Percentiles rank a stretch among this genome's conserved stretches.
Conservation (phyloP, 1,140 invertebrate genomes). For the Trialeurodes vaporariorum region DNA sequence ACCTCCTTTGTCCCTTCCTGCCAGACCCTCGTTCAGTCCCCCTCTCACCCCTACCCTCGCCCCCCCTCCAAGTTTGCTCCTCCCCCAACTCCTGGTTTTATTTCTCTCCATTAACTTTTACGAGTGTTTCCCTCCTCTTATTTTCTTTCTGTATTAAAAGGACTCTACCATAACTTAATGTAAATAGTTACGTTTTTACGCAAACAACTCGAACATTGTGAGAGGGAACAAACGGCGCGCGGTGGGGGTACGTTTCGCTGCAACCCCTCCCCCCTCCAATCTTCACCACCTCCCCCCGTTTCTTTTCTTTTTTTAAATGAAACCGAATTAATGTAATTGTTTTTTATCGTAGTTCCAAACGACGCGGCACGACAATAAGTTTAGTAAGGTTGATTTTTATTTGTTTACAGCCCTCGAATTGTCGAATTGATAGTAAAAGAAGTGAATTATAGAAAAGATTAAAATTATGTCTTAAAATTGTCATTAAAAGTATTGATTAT, state of each 20-base stretch:
- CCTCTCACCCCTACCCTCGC: not conserved
- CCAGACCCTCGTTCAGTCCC: too few species aligned
- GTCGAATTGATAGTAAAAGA: not conserved
- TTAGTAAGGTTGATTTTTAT: not conserved
- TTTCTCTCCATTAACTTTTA: not conserved
- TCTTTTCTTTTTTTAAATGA: not conserved
- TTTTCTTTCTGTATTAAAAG: not conserved
- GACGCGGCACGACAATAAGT: too few species aligned
- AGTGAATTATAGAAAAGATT: not conserved
- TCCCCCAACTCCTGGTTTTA: not conserved
- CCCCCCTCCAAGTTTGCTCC: not conserved
- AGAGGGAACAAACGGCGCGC: too few species aligned
- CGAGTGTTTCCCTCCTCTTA: not conserved
- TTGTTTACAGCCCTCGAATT: not conserved
- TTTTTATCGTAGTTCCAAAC: not conserved
- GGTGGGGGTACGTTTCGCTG: not conserved
- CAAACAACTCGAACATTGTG: not conserved
- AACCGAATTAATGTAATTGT: not conserved
- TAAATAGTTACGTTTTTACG: not conserved
- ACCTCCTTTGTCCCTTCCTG: too few species aligned
- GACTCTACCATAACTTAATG: not conserved
- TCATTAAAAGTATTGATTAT: too few species aligned
- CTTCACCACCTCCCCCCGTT: too few species aligned
- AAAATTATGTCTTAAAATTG: not conserved
- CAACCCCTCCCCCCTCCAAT: too few species aligned